phyloP scores from a whole-genome alignment of 2,888 invertebrate genomes.

The Sipha maydis region DNA sequence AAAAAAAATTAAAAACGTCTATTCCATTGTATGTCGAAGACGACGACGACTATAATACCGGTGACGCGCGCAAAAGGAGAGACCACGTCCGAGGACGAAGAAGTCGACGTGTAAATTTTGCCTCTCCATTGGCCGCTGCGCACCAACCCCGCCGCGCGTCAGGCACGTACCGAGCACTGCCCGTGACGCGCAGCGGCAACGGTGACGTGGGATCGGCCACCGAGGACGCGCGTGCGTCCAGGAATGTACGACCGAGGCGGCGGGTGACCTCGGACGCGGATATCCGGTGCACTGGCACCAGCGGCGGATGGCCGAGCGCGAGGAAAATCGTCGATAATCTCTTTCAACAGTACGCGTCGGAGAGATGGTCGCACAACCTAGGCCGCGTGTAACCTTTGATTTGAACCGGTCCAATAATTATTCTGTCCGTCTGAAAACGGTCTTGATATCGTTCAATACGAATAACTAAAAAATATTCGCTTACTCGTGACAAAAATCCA shows the following conservation, averaged over 20 bases:
- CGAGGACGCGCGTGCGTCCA: neutral
- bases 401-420: no score
- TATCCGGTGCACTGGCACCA: slow-evolving; percentile 12
- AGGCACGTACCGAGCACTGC: neutral
- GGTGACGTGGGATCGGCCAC: slow-evolving; percentile 5
- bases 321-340: slow-evolving; percentile 26
- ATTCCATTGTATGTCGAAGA: neutral
- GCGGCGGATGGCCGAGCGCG: neutral
- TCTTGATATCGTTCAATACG: no score
- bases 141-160: slow-evolving; percentile 8
- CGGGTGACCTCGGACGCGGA: slow-evolving; percentile 36
- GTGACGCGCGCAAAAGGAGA: neutral
- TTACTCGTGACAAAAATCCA: no score
- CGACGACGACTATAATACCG: neutral
- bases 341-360: neutral
- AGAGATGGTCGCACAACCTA: no score
- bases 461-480: no score
- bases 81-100: neutral
- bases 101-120: neutral
- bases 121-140: neutral
- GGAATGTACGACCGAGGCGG: slow-evolving; percentile 28
- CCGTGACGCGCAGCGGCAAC: neutral
- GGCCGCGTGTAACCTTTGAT: no score
- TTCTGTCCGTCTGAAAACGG: no score
- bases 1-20: neutral